Evolutionary conservation across 2,797 vertebrate genomes (phyloP).

Genomic region (Allobates femoralis): DNA sequence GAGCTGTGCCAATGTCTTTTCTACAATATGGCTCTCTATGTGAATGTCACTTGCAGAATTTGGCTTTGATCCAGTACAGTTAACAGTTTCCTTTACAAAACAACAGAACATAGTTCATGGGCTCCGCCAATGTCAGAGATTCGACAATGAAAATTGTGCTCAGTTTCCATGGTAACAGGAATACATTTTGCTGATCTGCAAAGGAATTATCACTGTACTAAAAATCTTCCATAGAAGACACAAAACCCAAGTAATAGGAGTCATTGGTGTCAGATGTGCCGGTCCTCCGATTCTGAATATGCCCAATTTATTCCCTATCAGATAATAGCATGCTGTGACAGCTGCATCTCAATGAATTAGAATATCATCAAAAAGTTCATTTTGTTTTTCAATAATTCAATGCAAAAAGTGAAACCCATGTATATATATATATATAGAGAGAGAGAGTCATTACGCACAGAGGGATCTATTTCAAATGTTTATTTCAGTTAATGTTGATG

Average conservation of each 20-base stretch:
- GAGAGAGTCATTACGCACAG: no score
- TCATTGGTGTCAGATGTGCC: background rate
- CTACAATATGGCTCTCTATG: no score
- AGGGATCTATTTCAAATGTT: no score
- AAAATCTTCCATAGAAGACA: background rate
- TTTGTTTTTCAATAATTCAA: no score
- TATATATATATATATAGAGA: no score
- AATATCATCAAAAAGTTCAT: no score
- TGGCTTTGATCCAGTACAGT: background rate
- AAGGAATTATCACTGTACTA: background rate
- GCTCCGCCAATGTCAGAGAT: slow-evolving; percentile 3
- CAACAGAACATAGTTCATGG: slow-evolving; percentile 7
- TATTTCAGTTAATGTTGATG: no score
- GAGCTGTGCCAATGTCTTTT: background rate
- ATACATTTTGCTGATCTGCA: slow-evolving; percentile 38
- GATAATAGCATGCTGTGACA: background rate
- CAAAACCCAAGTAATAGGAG: background rate
- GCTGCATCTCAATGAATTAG: no score
- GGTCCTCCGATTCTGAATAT: no score
- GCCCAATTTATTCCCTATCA: background rate
- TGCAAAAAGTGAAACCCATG: no score
- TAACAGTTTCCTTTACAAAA: slow-evolving; percentile 11
- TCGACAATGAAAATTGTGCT: background rate
- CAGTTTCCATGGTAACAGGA: slow-evolving; percentile 48
- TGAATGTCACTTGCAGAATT: background rate